Percentiles rank a stretch among this genome's conserved stretches.
Conservation (phyloP, 2,888 invertebrate genomes). For the Melangyna quadrimaculata region DNA sequence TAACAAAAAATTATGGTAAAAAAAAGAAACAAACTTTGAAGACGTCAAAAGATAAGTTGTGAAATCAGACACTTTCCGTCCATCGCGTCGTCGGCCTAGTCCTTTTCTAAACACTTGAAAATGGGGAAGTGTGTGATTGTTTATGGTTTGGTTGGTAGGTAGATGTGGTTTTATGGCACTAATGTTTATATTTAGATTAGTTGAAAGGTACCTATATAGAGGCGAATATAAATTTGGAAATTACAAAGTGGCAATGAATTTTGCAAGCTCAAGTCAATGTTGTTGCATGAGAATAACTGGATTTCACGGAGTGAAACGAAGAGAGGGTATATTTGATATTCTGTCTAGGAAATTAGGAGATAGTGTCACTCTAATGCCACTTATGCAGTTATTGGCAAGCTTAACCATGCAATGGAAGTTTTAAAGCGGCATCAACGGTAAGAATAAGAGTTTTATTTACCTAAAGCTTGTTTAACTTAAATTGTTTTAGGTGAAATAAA, state of each 20-base stretch:
- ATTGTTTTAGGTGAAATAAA: no score
- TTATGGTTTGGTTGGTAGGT: constrained; percentile 22
- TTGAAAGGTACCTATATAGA: constrained; percentile 19
- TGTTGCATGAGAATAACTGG: not conserved
- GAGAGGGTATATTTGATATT: not conserved
- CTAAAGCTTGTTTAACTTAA: no score
- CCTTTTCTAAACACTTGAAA: not conserved
- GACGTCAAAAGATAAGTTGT: constrained; percentile 32
- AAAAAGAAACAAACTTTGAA: not conserved
- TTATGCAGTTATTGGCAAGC: not conserved
- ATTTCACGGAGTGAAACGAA: not conserved
- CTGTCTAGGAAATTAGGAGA: not conserved
- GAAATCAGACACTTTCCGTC: constrained; percentile 38
- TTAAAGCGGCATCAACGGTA: no score
- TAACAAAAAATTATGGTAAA: not conserved
- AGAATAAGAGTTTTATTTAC: no score
- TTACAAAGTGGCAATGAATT: constrained; percentile 18
- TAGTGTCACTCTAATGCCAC: not conserved
- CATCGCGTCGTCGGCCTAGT: not conserved
- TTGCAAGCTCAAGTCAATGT: not conserved
- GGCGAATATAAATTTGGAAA: not conserved
- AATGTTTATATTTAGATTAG: constrained; percentile 52
- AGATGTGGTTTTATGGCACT: constrained; percentile 32
- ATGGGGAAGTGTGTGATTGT: not conserved
- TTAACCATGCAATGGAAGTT: no score